Conservation (phyloP, 2,888 invertebrate genomes). For the Villa cingulata region DNA sequence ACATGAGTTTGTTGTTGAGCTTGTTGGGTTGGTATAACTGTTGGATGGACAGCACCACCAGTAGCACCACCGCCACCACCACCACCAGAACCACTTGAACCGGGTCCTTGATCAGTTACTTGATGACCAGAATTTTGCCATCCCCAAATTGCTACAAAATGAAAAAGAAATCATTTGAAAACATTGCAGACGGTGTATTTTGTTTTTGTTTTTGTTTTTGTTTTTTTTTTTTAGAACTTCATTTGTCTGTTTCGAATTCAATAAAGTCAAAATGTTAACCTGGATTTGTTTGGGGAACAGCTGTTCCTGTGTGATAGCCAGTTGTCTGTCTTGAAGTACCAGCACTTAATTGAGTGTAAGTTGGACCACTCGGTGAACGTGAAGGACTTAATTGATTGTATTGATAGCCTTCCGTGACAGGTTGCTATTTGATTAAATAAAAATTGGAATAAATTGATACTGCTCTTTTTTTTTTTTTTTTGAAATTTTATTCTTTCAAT, state of each 20-base stretch:
- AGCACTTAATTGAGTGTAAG: conserved; percentile 64
- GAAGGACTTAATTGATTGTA: conserved; percentile 61
- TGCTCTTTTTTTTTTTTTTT: no score
- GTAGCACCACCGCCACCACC: conserved; percentile 29
- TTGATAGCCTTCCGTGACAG: conserved; percentile 57
- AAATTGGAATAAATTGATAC: neutral
- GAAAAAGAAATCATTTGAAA: no score
- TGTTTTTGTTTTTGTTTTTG: neutral
- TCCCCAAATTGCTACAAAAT: conserved; percentile 56
- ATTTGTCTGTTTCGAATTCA: neutral
- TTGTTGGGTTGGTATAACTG: conserved; percentile 32
- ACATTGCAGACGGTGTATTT: no score
- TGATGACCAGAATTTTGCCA: conserved; percentile 50
- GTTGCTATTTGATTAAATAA: conserved; percentile 35
- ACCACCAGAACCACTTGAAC: conserved; percentile 38
- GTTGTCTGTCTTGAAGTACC: conserved; percentile 43
- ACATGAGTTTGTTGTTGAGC: conserved; percentile 35
- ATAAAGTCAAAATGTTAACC: no score
- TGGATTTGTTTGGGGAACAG: conserved; percentile 31
- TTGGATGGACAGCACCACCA: conserved; percentile 35
- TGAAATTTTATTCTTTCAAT: neutral
- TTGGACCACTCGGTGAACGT: conserved; percentile 70
- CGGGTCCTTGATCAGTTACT: conserved; percentile 36
- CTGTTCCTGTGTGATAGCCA: conserved; percentile 39
- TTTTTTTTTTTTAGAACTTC: neutral